Evolutionary conservation across 2,113 vertebrate genomes (phyloP).

Genomic region (Artemisiospiza belli): DNA sequence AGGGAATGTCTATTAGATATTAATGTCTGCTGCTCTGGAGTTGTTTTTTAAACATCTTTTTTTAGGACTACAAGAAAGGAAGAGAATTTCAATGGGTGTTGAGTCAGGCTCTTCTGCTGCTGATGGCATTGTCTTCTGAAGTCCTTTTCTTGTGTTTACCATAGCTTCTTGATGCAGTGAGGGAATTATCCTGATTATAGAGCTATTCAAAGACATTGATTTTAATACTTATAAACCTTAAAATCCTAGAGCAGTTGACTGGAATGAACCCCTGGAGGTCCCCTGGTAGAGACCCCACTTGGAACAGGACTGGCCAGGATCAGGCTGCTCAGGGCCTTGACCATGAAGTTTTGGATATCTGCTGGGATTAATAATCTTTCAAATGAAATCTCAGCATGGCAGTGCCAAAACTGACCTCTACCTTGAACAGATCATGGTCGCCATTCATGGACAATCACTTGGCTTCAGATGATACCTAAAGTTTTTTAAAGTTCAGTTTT

Average conservation of each 20-base stretch:
- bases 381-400: not conserved
- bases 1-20: not conserved
- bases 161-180: not conserved
- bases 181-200: not conserved
- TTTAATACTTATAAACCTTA: not conserved
- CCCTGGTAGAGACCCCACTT: not conserved
- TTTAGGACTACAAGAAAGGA: not conserved
- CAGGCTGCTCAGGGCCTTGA: not conserved
- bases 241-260: not conserved
- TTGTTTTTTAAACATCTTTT: not conserved
- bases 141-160: not conserved
- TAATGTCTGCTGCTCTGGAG: not conserved
- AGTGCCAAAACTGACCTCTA: not conserved
- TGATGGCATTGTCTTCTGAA: not conserved
- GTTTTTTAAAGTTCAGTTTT: not conserved
- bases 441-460: not conserved
- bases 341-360: not conserved
- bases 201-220: accelerated
- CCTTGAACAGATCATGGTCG: not conserved
- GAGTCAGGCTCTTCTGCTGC: not conserved
- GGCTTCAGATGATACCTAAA: not conserved
- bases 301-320: not conserved
- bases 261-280: not conserved
- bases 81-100: not conserved
- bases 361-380: not conserved